Conservation (phyloP, 2,888 invertebrate species). For the Apantesis nais region DNA sequence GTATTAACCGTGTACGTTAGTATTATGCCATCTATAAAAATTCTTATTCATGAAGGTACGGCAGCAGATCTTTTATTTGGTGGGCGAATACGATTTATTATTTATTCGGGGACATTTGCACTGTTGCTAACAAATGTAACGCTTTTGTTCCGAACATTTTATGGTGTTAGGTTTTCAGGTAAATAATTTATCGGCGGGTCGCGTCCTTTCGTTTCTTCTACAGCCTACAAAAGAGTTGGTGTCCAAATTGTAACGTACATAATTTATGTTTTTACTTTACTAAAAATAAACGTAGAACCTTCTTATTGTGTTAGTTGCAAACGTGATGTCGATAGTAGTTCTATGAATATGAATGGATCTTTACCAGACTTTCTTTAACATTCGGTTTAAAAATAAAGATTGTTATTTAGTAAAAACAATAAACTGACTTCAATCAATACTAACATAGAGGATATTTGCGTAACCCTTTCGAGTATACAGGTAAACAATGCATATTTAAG, state of each 20-base stretch:
- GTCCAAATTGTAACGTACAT: slow-evolving; percentile 48
- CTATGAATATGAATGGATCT: slow-evolving; percentile 19
- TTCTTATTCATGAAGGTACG: slow-evolving; percentile 59
- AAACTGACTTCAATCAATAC: too few species aligned
- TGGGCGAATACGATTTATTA: slow-evolving; percentile 59
- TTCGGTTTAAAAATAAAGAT: neutral
- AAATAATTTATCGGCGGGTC: slow-evolving; percentile 51
- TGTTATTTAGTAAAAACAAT: too few species aligned
- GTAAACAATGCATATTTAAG: too few species aligned
- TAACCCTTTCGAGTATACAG: too few species aligned
- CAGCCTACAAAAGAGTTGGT: slow-evolving; percentile 36
- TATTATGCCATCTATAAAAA: slow-evolving; percentile 59
- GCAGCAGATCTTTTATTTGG: slow-evolving; percentile 51
- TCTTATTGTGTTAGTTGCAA: slow-evolving; percentile 38
- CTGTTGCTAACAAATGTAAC: slow-evolving; percentile 53
- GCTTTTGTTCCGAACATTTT: slow-evolving; percentile 49
- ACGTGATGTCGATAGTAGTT: slow-evolving; percentile 35
- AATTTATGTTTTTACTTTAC: slow-evolving; percentile 42
- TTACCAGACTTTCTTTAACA: slow-evolving; percentile 1
- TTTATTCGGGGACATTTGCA: slow-evolving; percentile 61
- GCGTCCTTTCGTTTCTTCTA: slow-evolving; percentile 44
- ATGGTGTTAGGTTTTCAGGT: slow-evolving; percentile 51
- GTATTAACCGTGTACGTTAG: slow-evolving; percentile 54
- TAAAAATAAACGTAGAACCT: slow-evolving; percentile 43
- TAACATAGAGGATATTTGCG: too few species aligned